Evolutionary conservation across 1,140 invertebrate genomes (phyloP), one percentile per base, ranked within the genome.

Genomic region (Vanessa tameamea): DNA sequence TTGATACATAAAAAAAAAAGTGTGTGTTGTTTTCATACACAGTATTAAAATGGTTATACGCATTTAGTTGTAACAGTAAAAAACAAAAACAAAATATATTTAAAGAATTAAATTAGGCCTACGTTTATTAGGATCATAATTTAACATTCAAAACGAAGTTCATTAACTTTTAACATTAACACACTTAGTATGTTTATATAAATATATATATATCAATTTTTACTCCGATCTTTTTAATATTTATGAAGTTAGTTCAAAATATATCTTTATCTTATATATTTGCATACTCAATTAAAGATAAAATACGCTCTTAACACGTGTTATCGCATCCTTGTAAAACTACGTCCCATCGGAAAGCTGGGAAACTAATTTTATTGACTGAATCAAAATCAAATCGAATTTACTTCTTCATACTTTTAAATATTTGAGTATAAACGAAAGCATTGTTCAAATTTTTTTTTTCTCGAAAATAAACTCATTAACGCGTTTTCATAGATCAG

Each of bases 361-460:
- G 7, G 53, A 69, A 69, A 59, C n/a, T 59, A 69, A 69, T 69
- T 69, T 48, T 37, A 50, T 50, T 63, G 57, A 69, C 61, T 69
- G 13, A 61, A 63, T 69, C 23, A 59, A 26, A 57, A 63, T 20
- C 47, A 47, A 69, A 48, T 69, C 20, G 1, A 20, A 20, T 20
- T 20, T 31, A 69, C 61, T 69, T 61, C 47, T 59, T 59, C 26
- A 37, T 37, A 26, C 14, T 61, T 16, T n/a, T 12, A 57, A 61
- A 14, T 16, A 9, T 57, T 31, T 59, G 57, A 20, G 20, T 5
- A 55, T 20, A 9, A 20, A 16, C n/a, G 20, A 37, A 7, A 37
- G 4, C 31, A 37, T 37, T 37, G 31, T 1, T 37, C 31, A 37
- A 37, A 37, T 37, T 1, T 5, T 5, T 5, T 5, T 37, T 37